Conservation (phyloP, 2,113 vertebrate species). For the Octodon degus region DNA sequence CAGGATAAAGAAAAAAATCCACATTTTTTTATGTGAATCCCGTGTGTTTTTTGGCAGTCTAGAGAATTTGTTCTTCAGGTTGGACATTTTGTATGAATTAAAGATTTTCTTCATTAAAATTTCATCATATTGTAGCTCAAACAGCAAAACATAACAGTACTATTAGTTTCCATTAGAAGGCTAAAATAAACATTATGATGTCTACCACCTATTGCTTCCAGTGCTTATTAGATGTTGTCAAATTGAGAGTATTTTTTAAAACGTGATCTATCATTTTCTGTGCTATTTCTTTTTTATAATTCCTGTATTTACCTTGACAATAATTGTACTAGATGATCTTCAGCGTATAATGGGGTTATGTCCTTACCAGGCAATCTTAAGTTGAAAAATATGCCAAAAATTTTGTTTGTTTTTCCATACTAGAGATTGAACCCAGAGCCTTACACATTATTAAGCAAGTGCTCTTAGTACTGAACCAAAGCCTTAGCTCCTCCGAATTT, state of each 20-base stretch:
- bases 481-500: not conserved
- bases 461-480: not conserved
- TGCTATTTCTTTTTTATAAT: conserved; percentile 7
- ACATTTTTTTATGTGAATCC: not conserved
- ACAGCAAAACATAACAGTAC: not conserved
- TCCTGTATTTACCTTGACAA: not conserved
- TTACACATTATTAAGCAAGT: not conserved
- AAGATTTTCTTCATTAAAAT: conserved; percentile 48
- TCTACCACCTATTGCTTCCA: conserved; percentile 11
- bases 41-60: conserved; percentile 28
- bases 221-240: not conserved
- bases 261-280: not conserved
- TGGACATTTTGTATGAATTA: conserved; percentile 50
- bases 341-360: not conserved
- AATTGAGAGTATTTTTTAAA: not conserved
- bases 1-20: not conserved
- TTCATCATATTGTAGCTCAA: conserved; percentile 48
- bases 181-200: not conserved
- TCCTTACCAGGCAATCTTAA: not conserved
- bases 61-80: conserved; percentile 41
- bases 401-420: not conserved
- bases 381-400: not conserved
- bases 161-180: conserved; percentile 2
- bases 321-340: not conserved
- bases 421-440: not conserved